Evolutionary conservation across 2,113 vertebrate genomes (phyloP), one percentile per base, ranked within the genome.

Genomic region (Cercopithecus mona): DNA sequence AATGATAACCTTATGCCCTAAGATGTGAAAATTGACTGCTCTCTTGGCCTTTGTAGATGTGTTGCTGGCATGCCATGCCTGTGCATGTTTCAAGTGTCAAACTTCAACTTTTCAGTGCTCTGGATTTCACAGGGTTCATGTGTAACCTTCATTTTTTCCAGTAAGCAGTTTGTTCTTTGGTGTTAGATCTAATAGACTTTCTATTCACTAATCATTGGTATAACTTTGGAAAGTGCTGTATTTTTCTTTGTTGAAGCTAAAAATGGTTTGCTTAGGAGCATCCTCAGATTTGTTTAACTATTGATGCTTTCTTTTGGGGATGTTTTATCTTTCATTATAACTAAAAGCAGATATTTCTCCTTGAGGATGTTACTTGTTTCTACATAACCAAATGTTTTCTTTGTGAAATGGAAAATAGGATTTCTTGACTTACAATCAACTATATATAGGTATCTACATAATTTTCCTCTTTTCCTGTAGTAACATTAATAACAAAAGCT

Each of bases 211-310:
- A 78, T 96, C 84, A 93, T 97, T 86, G 75, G 25, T 92, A 68
- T 7, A 75, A 82, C 88, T 96, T 88, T 88, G 59, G 75, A 93
- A 90, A 96, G 59, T 93, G 17, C 76, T 96, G 2, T 88, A 13
- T 90, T 92, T 97, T 96, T 95, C 90, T 95, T 78, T 95, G 61
- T 94, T 30, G 81, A 89, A 94, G 22, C 83, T 87, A 75, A 92
- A 40, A 89, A 84, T 97, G 87, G 25, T 96, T 97, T 82, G 88
- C 72, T 30, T 96, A 73, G 90, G 55, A 84, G 55, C 32, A 59
- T 96, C 90, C 72, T 93, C 66, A 96, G 83, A 92, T 94, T 96
- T 97, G 82, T 96, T 80, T 94, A 96, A 97, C 52, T 64, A 43
- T 35, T 95, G 83, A 64, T 86, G 85, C 70, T 92, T 93, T 87